Evolutionary conservation across 2,888 invertebrate species (phyloP).

Genomic region (Prionchulus punctatus): DNA sequence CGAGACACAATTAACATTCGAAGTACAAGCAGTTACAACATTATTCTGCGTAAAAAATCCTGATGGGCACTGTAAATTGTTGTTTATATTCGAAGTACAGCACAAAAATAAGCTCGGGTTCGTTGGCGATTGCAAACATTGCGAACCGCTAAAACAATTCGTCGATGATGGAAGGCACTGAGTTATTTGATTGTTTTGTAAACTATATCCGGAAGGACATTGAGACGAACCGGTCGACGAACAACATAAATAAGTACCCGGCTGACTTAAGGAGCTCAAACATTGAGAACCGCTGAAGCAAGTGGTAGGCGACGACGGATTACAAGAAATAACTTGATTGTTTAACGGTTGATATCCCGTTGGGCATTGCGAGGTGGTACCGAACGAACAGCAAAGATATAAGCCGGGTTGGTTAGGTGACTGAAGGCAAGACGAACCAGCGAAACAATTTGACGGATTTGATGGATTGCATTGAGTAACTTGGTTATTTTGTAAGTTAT

Average conservation of each 20-base stretch:
- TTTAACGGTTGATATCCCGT: background rate
- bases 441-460: background rate
- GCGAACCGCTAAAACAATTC: background rate
- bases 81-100: no score
- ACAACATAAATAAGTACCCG: background rate
- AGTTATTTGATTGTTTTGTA: background rate
- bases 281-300: background rate
- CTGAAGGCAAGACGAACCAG: background rate
- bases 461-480: background rate
- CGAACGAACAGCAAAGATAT: background rate
- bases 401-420: background rate
- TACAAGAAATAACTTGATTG: background rate
- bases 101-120: background rate
- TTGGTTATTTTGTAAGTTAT: background rate
- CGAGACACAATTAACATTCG: background rate
- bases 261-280: background rate
- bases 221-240: background rate
- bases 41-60: background rate
- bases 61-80: background rate
- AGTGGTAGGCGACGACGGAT: background rate
- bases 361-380: background rate
- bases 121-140: background rate
- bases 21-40: background rate
- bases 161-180: background rate
- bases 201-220: background rate